Conservation (phyloP, 2,888 invertebrate species). For the Volucella inanis region DNA sequence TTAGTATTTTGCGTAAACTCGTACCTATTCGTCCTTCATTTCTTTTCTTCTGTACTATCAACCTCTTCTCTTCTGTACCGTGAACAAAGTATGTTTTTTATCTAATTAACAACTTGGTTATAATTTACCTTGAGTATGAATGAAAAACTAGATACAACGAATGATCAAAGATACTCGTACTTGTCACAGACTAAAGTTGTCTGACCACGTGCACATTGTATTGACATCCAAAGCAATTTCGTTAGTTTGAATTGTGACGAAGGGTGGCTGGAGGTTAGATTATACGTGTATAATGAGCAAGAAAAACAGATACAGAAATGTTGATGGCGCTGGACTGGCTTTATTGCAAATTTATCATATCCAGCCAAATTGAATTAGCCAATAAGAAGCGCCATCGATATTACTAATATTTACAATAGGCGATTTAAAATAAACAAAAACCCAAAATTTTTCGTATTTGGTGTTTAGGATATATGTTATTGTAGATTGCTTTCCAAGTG, state of each 20-base stretch:
- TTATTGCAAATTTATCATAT: conserved; percentile 56
- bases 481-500: too few relatives aligned
- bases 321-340: conserved; percentile 6
- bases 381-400: conserved; percentile 40
- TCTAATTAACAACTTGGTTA: conserved; percentile 64
- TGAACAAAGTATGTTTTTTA: conserved; percentile 48
- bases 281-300: too few relatives aligned
- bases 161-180: conserved; percentile 27
- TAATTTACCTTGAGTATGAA: conserved; percentile 69
- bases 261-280: conserved; percentile 6
- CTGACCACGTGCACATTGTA: conserved; percentile 33
- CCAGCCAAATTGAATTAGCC: conserved; percentile 43
- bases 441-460: too few relatives aligned
- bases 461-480: too few relatives aligned
- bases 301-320: too few relatives aligned
- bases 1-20: not conserved
- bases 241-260: not conserved
- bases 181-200: conserved; percentile 30
- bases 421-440: too few relatives aligned
- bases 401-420: too few relatives aligned
- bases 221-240: not conserved
- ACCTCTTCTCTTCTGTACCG: conserved; percentile 11
- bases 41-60: not conserved
- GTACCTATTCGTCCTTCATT: not conserved
- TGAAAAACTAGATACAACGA: conserved; percentile 26